These are phyloP conservation scores for Geodia barretti DNA, from an alignment of 37 sponge, comb jelly and placozoan genomes.

Conservation along the genomic window DNA sequence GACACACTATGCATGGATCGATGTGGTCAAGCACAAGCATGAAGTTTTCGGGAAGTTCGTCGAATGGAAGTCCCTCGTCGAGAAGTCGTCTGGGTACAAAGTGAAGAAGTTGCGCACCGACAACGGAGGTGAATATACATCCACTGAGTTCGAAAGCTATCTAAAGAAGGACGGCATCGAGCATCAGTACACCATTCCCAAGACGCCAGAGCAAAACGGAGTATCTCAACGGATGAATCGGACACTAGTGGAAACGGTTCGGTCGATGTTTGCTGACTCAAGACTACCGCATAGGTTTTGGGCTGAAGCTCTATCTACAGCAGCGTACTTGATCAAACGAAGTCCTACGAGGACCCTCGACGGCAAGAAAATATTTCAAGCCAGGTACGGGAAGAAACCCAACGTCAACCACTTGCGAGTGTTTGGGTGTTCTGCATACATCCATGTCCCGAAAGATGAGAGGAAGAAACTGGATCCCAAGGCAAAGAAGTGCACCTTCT, in stretches of 20 bases:
- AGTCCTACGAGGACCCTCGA: conserved; percentile 43
- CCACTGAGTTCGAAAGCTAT: conserved; percentile 45
- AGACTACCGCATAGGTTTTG: conserved; percentile 31
- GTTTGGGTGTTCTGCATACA: conserved; percentile 49
- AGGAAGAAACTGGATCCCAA: conserved; percentile 56
- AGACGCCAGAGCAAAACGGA: conserved; percentile 57
- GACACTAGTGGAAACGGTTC: conserved; percentile 61
- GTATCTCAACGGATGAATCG: conserved; percentile 55
- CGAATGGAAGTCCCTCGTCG: conserved; percentile 48
- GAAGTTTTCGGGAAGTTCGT: conserved; percentile 31
- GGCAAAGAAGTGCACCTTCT: conserved; percentile 35
- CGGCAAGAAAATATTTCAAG: background rate
- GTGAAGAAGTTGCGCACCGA: conserved; percentile 48
- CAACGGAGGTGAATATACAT: conserved; percentile 67
- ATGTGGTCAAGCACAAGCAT: conserved; percentile 35
- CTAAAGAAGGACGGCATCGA: conserved; percentile 40
- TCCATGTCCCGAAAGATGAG: conserved; percentile 50
- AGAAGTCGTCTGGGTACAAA: conserved; percentile 32
- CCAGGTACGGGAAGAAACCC: background rate
- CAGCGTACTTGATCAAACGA: conserved; percentile 45
- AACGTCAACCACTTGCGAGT: conserved; percentile 9
- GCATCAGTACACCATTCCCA: conserved; percentile 42
- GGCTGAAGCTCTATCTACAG: conserved; percentile 47
- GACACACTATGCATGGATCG: conserved; percentile 52
- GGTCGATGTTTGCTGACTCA: conserved; percentile 66